Evolutionary conservation across 2,888 invertebrate species (phyloP).

Genomic region (Cephus runcator): DNA sequence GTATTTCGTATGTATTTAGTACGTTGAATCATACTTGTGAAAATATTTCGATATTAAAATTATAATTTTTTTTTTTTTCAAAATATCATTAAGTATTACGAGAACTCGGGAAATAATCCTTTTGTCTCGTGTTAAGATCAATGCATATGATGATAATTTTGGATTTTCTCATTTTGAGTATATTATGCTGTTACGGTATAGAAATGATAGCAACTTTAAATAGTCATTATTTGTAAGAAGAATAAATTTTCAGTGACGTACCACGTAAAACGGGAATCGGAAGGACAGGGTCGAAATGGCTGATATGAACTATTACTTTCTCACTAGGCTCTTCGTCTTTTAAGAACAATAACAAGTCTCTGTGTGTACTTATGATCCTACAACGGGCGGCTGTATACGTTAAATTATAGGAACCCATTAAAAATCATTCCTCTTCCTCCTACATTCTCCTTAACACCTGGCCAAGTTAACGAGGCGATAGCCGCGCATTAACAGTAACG

Average conservation of each 20-base stretch:
- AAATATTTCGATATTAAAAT: not conserved
- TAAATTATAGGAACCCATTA: not conserved
- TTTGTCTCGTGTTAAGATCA: not conserved
- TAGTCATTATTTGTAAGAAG: not conserved
- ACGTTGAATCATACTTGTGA: not conserved
- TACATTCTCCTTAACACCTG: not conserved
- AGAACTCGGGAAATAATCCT: not conserved
- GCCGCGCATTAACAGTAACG: constrained; percentile 26
- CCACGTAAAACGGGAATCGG: not conserved
- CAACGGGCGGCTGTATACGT: not conserved
- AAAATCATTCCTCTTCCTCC: not conserved
- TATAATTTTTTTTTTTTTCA: not conserved
- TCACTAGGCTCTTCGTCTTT: not conserved
- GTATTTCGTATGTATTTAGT: not conserved
- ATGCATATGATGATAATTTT: not conserved
- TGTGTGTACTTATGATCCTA: not conserved
- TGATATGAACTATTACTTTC: not conserved
- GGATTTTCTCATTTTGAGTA: not conserved
- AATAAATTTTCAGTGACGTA: not conserved
- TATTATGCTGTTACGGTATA: not conserved
- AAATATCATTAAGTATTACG: not conserved
- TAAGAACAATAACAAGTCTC: not conserved
- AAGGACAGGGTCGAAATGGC: not conserved
- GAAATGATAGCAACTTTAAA: too few relatives aligned
- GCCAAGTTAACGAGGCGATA: not conserved